These are phyloP conservation scores for Eulemur rubriventer DNA, from an alignment of 2,797 vertebrate genomes.

Conservation along the genomic window DNA sequence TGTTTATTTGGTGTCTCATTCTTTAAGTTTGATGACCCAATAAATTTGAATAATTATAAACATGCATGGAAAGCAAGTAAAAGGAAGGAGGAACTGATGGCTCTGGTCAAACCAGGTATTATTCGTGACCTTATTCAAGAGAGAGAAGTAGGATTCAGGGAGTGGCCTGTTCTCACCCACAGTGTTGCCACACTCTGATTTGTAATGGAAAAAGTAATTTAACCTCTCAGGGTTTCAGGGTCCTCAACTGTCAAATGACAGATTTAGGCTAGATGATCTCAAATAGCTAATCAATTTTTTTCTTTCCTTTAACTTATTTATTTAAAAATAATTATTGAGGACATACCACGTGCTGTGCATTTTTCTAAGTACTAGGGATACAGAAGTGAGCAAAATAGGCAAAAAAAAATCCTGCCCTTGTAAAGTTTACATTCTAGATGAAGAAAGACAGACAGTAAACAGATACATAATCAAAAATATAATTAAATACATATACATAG, in stretches of 20 bases:
- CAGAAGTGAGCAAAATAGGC: neutral
- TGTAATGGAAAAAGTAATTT: neutral
- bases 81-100: neutral
- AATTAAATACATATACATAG: neutral
- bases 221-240: neutral
- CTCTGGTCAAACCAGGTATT: neutral
- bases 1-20: neutral
- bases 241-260: neutral
- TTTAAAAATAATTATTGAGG: neutral
- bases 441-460: neutral
- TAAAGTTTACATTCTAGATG: neutral
- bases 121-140: neutral
- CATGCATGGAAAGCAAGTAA: neutral
- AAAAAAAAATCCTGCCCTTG: neutral
- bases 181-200: neutral
- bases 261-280: neutral
- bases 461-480: neutral
- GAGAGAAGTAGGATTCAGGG: neutral
- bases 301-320: neutral
- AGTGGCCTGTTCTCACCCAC: neutral
- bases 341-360: neutral
- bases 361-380: neutral
- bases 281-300: neutral
- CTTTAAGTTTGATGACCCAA: neutral
- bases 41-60: slow-evolving; percentile 37